phyloP scores from a whole-genome alignment of 92 coral and sea anemone species.

The Paramuricea clavata region DNA sequence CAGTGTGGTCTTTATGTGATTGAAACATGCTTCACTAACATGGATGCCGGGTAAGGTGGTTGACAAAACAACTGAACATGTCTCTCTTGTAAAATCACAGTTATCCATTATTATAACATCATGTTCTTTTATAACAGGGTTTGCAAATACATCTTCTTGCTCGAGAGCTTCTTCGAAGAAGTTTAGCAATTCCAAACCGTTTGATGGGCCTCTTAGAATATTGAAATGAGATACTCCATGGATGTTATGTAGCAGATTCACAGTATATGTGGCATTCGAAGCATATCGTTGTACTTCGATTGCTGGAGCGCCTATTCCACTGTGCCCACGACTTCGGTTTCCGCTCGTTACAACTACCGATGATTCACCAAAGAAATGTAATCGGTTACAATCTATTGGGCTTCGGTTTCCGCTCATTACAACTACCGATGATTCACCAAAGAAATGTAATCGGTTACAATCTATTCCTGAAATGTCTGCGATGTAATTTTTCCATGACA shows the following conservation, averaged over 20 bases:
- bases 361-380: slow-evolving; percentile 57
- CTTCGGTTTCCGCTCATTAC: slow-evolving; percentile 55
- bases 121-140: no score
- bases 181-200: slow-evolving; percentile 62
- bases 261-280: slow-evolving; percentile 51
- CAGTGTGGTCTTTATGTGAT: no score
- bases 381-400: no score
- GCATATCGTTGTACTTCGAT: slow-evolving; percentile 63
- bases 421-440: slow-evolving; percentile 51
- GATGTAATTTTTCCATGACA: no score
- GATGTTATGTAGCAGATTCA: slow-evolving; percentile 56
- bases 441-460: no score
- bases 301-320: slow-evolving; percentile 60
- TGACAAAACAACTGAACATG: no score
- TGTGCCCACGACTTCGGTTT: slow-evolving; percentile 59
- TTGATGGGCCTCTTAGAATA: slow-evolving; percentile 60
- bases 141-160: slow-evolving; percentile 29
- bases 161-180: slow-evolving; percentile 47
- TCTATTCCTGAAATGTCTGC: no score
- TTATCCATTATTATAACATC: no score
- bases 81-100: no score
- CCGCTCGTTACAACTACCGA: slow-evolving; percentile 51
- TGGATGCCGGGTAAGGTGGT: no score
- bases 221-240: slow-evolving; percentile 42
- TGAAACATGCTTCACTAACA: no score